Evolutionary conservation across 1,140 invertebrate genomes (phyloP), one percentile per base, ranked within the genome.

Genomic region (Papilio helenus): DNA sequence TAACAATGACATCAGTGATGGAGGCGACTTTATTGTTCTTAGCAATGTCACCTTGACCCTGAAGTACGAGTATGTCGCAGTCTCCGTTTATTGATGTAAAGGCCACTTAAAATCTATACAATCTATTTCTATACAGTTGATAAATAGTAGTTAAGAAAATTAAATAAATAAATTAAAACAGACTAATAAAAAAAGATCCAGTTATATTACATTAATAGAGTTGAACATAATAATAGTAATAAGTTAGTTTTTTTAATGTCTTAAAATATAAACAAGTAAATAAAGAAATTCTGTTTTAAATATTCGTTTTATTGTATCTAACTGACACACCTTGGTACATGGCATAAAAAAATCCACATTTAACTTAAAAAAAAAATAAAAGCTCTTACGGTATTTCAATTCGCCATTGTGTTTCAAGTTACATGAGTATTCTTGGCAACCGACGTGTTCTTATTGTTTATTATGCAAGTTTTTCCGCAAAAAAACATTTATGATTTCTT

Each of bases 401-500:
- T 51, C 72, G 44, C 44, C 72, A 49, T 74, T 74, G 72, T 74
- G 20, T 74, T 74, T 74, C 72, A 74, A 49, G 72, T 74, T 74
- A 23, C 51, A 49, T 26, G 72, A 74, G 42, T 74, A 74, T 51
- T 74, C 72, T 74, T 74, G 72, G 72, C 72, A 74, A 12, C 72
- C 12, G 44, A 46, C 72, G 46, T 49, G 72, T 49, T 74, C 72
- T 74, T 74, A 51, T 74, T 74, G 44, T 74, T 74, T 74, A 74
- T 74, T 74, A 74, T 74, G 44, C 23, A 68, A 68, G 26, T 14
- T 68, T 68, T 68, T 29, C 61, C 23, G 20, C 61, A 61, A 61
- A 23, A 61, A 61, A 61, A 23, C 49, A 46, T 51, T 51, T 4
- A 51, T 3, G n/a, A 14, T n/a, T 51, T 18, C 16, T 51, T 12